Percentiles rank a stretch among this genome's conserved stretches.
These are phyloP conservation scores for Pollenia griseotomentosa DNA, from an alignment of 2,888 invertebrate genomes.

Conservation along the genomic window DNA sequence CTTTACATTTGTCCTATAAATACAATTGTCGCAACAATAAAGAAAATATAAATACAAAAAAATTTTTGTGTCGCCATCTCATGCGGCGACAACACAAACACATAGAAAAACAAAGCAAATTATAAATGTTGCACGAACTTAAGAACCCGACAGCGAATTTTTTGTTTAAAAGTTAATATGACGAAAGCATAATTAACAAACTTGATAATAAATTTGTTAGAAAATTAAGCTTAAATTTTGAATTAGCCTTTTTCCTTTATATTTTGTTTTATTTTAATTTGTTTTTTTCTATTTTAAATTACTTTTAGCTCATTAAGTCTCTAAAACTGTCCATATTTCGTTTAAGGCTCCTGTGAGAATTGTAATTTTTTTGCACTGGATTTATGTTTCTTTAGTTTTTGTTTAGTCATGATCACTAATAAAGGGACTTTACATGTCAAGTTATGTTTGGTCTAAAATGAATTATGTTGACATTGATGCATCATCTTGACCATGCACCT, in stretches of 20 bases:
- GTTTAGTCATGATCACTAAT: slow-evolving; percentile 70
- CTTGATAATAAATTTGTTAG: slow-evolving; percentile 20
- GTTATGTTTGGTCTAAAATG: slow-evolving; percentile 69
- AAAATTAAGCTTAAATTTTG: not conserved
- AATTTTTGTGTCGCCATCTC: slow-evolving; percentile 65
- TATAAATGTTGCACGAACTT: slow-evolving; percentile 21
- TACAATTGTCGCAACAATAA: slow-evolving; percentile 28
- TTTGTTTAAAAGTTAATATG: slow-evolving; percentile 43
- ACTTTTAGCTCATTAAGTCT: slow-evolving; percentile 54
- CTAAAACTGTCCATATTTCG: slow-evolving; percentile 51
- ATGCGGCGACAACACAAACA: slow-evolving; percentile 66
- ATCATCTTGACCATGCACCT: slow-evolving; percentile 67
- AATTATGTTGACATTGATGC: slow-evolving; percentile 74
- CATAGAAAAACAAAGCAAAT: slow-evolving; percentile 14
- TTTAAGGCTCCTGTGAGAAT: slow-evolving; percentile 67
- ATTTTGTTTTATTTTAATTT: not conserved
- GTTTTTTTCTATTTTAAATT: not conserved
- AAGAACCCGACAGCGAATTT: slow-evolving; percentile 39
- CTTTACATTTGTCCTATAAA: not conserved
- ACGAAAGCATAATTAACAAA: slow-evolving; percentile 15
- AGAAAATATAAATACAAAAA: slow-evolving; percentile 15
- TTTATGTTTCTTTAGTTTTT: slow-evolving; percentile 3
- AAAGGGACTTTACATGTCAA: slow-evolving; percentile 66
- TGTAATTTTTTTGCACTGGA: slow-evolving; percentile 11
- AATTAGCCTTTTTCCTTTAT: not conserved